Percentiles rank a stretch among this genome's conserved stretches.
phyloP scores from a whole-genome alignment of 2,888 invertebrate genomes.

The Piscicola geometra region DNA sequence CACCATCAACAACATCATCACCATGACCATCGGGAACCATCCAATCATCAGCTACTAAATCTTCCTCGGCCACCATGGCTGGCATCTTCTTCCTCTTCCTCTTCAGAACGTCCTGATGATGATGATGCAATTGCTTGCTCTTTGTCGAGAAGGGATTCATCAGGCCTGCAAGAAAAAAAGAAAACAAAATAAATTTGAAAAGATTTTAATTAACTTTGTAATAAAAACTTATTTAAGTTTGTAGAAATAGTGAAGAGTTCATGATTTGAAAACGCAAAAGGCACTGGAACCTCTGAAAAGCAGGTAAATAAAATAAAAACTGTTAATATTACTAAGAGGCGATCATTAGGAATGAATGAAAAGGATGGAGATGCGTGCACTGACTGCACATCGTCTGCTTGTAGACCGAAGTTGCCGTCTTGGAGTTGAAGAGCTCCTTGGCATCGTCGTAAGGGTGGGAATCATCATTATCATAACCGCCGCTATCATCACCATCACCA shows the following conservation, averaged over 20 bases:
- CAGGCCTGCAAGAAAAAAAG: background rate
- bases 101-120: background rate
- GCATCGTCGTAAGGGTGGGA: background rate
- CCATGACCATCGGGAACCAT: background rate
- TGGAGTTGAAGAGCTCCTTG: background rate
- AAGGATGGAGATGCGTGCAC: too few relatives aligned
- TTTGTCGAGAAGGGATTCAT: constrained; percentile 6
- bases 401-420: background rate
- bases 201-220: too few relatives aligned
- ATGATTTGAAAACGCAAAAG: too few relatives aligned
- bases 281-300: too few relatives aligned
- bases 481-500: background rate
- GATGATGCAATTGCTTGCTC: background rate
- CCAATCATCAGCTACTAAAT: constrained; percentile 7
- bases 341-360: background rate
- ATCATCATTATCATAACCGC: too few relatives aligned
- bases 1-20: constrained; percentile 5
- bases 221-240: too few relatives aligned
- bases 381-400: background rate
- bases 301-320: too few relatives aligned
- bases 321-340: too few relatives aligned
- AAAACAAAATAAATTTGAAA: too few relatives aligned
- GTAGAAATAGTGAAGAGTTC: too few relatives aligned
- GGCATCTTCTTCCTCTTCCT: background rate
- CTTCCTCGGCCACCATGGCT: constrained; percentile 10